Evolutionary conservation across 2,113 vertebrate genomes (phyloP).

Genomic region (Syngnathus typhle): DNA sequence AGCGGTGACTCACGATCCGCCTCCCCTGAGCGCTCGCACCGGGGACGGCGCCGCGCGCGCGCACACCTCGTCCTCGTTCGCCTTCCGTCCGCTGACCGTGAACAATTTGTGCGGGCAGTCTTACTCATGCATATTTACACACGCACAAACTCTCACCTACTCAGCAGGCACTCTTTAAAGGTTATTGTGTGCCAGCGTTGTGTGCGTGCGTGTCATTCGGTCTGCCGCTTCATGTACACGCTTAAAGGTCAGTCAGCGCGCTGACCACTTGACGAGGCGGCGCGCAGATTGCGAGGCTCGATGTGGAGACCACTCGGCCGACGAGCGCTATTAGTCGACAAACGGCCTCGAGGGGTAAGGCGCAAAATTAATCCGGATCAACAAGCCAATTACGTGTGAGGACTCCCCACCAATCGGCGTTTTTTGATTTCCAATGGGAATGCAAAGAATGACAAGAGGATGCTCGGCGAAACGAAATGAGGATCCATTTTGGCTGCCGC

Average conservation of each 20-base stretch:
- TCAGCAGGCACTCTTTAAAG: slow-evolving; percentile 60
- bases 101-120: slow-evolving; percentile 66
- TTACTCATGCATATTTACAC: slow-evolving; percentile 73
- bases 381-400: slow-evolving; percentile 30
- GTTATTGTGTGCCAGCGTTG: slow-evolving; percentile 42
- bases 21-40: slow-evolving; percentile 45
- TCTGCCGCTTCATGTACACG: slow-evolving; percentile 32
- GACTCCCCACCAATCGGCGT: too few species aligned
- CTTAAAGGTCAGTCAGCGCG: slow-evolving; percentile 68
- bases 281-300: slow-evolving; percentile 48
- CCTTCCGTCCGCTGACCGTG: slow-evolving; percentile 64
- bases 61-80: slow-evolving; percentile 34
- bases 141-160: slow-evolving; percentile 56
- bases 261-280: slow-evolving; percentile 45
- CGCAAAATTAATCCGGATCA: slow-evolving; percentile 22
- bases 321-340: slow-evolving; percentile 30
- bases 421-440: too few species aligned
- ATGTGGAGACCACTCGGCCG: slow-evolving; percentile 45
- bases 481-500: slow-evolving; percentile 46
- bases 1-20: slow-evolving; percentile 67
- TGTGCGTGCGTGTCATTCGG: slow-evolving; percentile 41
- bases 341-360: not conserved
- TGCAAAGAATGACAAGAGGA: too few species aligned
- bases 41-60: slow-evolving; percentile 13
- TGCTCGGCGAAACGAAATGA: not conserved